Percentiles rank a stretch among this genome's conserved stretches.
Evolutionary conservation across 2,797 vertebrate species (phyloP).

Genomic region (Hydrophis major): DNA sequence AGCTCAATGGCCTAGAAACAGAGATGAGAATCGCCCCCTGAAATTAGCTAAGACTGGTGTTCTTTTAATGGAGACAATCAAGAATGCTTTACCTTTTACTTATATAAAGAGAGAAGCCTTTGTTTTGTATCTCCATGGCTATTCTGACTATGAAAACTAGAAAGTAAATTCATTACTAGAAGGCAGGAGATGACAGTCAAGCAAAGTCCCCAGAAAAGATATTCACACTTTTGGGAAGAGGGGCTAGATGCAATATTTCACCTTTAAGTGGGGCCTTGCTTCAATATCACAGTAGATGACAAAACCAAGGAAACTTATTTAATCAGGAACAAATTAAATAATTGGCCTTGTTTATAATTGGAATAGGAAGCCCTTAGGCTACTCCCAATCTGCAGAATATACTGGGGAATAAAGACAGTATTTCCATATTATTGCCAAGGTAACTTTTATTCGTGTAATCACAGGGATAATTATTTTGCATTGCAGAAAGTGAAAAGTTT

Average conservation of each 20-base stretch:
- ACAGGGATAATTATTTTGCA: neutral
- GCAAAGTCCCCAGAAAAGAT: neutral
- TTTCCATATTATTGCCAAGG: neutral
- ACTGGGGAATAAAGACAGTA: neutral
- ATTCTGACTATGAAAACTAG: neutral
- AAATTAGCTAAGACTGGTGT: neutral
- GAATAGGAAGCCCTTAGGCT: neutral
- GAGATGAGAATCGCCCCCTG: neutral
- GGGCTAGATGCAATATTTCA: neutral
- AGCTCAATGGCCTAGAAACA: neutral
- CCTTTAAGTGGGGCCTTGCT: neutral
- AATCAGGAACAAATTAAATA: neutral
- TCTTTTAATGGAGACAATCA: too few species aligned
- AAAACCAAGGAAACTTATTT: neutral
- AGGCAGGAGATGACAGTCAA: neutral
- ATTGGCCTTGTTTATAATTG: neutral
- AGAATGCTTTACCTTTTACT: neutral
- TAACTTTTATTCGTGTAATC: neutral
- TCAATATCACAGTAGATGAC: neutral
- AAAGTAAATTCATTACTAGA: neutral
- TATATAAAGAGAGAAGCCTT: neutral
- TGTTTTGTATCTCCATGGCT: neutral
- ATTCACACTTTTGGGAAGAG: neutral
- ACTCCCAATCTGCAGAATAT: neutral
- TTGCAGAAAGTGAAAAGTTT: neutral